These are phyloP conservation scores for Morbakka virulenta DNA, from an alignment of 30 jellyfish, hydroid and myxozoan genomes.

Conservation along the genomic window DNA sequence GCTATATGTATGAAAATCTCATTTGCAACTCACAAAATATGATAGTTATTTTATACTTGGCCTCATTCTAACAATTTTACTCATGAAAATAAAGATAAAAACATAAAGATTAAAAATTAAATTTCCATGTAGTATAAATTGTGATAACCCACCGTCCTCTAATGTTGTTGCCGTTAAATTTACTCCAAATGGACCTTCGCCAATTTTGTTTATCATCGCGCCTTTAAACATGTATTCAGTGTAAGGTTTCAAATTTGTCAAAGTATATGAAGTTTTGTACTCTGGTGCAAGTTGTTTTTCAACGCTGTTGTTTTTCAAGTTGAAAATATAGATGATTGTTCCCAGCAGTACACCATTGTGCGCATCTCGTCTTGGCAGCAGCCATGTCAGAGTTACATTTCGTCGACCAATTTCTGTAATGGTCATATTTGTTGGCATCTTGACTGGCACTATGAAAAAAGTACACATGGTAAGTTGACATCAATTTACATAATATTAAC, in stretches of 20 bases:
- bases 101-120: too few relatives aligned
- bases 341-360: background rate
- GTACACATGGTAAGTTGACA: too few relatives aligned
- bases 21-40: too few relatives aligned
- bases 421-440: background rate
- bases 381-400: background rate
- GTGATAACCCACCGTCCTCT: constrained; percentile 39
- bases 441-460: too few relatives aligned
- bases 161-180: constrained; percentile 5
- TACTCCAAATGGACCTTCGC: constrained; percentile 36
- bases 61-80: too few relatives aligned
- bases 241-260: constrained; percentile 26
- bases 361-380: background rate
- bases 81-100: too few relatives aligned
- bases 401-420: background rate
- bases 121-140: too few relatives aligned
- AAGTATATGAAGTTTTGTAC: background rate
- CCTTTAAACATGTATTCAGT: constrained; percentile 33
- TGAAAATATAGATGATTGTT: background rate
- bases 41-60: too few relatives aligned
- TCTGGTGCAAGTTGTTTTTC: background rate
- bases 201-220: constrained; percentile 40
- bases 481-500: too few relatives aligned
- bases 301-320: background rate
- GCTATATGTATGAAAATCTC: too few relatives aligned